phyloP scores from a whole-genome alignment of 2,113 vertebrate species.

The Centropristis striata region DNA sequence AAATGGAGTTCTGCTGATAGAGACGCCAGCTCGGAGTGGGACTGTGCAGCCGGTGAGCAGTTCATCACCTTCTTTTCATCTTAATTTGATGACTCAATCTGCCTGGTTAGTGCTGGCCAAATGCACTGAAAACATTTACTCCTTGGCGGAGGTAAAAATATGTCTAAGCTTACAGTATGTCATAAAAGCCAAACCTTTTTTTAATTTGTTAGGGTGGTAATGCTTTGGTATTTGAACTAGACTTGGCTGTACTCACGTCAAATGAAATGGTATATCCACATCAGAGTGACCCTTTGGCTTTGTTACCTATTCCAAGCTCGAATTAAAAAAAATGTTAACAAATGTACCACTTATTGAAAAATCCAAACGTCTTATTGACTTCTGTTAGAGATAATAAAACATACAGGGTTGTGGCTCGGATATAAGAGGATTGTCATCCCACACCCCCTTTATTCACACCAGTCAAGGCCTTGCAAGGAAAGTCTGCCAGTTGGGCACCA shows the following conservation, averaged over 20 bases:
- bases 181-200: not conserved
- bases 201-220: not conserved
- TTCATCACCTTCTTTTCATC: too few relatives aligned
- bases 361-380: not conserved
- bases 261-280: not conserved
- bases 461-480: conserved; percentile 9
- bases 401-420: conserved; percentile 6
- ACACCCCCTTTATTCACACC: not conserved
- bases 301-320: not conserved
- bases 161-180: not conserved
- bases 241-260: not conserved
- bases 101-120: too few relatives aligned
- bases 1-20: too few relatives aligned
- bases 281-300: not conserved
- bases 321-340: not conserved
- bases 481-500: conserved; percentile 22
- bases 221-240: not conserved
- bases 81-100: too few relatives aligned
- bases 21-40: too few relatives aligned
- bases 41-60: too few relatives aligned
- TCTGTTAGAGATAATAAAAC: not conserved
- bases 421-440: not conserved
- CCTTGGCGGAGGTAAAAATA: not conserved
- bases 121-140: too few relatives aligned
- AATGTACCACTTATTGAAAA: not conserved